These are phyloP conservation scores for Lota lota DNA, from an alignment of 2,113 vertebrate species.

Conservation along the genomic window DNA sequence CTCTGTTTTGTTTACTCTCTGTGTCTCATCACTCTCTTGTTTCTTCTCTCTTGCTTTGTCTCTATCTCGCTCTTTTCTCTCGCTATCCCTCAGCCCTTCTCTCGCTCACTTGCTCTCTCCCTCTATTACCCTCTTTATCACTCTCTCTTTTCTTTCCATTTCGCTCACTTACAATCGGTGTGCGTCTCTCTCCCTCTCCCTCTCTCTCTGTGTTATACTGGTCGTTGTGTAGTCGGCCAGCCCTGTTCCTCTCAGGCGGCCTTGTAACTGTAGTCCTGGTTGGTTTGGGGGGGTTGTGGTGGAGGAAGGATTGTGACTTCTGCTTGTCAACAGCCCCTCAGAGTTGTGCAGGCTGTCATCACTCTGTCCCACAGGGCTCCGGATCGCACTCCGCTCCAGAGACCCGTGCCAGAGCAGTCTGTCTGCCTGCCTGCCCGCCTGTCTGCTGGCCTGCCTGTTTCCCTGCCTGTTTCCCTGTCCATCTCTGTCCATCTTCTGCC, in stretches of 20 bases:
- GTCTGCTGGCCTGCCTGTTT: slow-evolving; percentile 1
- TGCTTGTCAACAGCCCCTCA: slow-evolving; percentile 49
- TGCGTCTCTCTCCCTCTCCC: background rate
- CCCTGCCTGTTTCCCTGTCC: slow-evolving; percentile 1
- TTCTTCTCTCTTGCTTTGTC: background rate
- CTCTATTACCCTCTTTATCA: background rate
- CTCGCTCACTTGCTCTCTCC: background rate
- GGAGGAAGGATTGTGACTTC: slow-evolving; percentile 9
- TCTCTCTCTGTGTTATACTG: background rate
- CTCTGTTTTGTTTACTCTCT: background rate
- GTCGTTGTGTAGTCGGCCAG: background rate
- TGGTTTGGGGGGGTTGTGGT: background rate
- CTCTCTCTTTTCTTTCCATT: background rate
- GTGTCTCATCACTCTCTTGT: background rate
- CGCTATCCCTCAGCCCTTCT: background rate
- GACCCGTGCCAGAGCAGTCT: slow-evolving; percentile 27
- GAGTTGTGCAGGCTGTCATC: slow-evolving; percentile 25
- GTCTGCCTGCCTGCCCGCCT: slow-evolving; percentile 10
- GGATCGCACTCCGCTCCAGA: slow-evolving; percentile 22
- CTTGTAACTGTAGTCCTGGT: slow-evolving; percentile 28
- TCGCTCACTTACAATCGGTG: background rate
- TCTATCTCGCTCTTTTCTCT: background rate
- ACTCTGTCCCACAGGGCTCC: slow-evolving; percentile 40
- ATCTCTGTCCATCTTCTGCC: slow-evolving; percentile 7
- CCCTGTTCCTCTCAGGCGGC: slow-evolving; percentile 11